Base-by-base conservation (phyloP, 2,888 invertebrate genomes). In the Diaprepes abbreviatus region DNA sequence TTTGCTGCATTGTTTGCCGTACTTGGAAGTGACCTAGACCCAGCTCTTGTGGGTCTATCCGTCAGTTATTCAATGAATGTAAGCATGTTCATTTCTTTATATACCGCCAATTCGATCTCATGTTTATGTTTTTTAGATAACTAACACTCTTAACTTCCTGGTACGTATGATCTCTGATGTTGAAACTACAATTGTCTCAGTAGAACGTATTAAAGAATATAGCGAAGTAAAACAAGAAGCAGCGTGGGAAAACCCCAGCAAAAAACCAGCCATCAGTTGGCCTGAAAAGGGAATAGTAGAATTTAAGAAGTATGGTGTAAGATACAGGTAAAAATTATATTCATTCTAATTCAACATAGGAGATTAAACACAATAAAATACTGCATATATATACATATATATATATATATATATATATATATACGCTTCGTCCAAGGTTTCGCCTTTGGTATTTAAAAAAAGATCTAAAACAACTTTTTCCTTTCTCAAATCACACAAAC, bases 191-290 rank as follows among this genome's bases (percentile, higher is more conserved):
- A 96, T 97, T 77, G 97, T 98, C 0, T 94, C 97, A 2, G 96
- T 98, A 1, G 98, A 98, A 84, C 90, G 98, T 82, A 95, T 97
- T 79, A 95, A 97, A 82, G 98, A 98, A 81, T 98, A 97, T 80
- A 91, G 93, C 0, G 95, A 95, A 81, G 92, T 93, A 0, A 87
- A 90, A 59, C 93, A 90, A 87, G 94, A 95, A 84, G 94, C 94
- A 1, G 83, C 91, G 12, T 94, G 94, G 94, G 89, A 88, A 62
- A 84, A 90, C 50, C 84, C 88, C 1, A 86, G 86, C 67, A 80
- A 79, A 55, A 86, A 85, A 58, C 88, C 88, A 12, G 90, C 92
- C 21, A 86, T 89, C 21, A 85, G 89, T 38, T 97, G 97, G 97
- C 97, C 97, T 2, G 86, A 88, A 67, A 85, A 88, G 28, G 97